phyloP scores from a whole-genome alignment of 2,797 vertebrate genomes.

The Onychomys torridus region DNA sequence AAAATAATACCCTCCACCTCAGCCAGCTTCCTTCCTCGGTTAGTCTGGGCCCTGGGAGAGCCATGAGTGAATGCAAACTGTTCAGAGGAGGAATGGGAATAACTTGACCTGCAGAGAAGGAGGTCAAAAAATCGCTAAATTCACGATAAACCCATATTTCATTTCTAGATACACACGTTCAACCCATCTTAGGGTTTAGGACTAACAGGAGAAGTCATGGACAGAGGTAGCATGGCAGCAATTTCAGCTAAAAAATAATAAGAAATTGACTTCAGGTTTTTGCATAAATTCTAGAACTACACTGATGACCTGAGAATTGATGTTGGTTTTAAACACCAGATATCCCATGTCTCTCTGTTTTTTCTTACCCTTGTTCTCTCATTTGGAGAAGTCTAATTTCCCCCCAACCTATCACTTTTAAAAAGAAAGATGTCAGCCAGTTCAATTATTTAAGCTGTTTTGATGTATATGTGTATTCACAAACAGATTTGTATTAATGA shows the following conservation, averaged over 20 bases:
- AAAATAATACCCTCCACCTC: constrained; percentile 73
- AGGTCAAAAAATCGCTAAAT: constrained; percentile 79
- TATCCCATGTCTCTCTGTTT: constrained; percentile 26
- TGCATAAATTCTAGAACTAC: constrained; percentile 67
- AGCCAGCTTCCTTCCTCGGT: constrained; percentile 57
- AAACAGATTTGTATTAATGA: background rate
- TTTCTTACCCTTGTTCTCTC: background rate
- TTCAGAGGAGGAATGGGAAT: constrained; percentile 85
- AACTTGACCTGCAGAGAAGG: constrained; percentile 85
- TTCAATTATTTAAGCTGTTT: constrained; percentile 32
- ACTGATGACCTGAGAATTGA: constrained; percentile 36
- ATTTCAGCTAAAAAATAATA: constrained; percentile 68
- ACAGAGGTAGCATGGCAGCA: constrained; percentile 52
- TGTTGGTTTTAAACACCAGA: constrained; percentile 54
- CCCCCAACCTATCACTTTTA: constrained; percentile 52
- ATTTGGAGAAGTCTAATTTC: constrained; percentile 52
- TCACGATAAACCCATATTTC: constrained; percentile 80
- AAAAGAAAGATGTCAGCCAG: background rate
- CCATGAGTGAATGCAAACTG: constrained; percentile 68
- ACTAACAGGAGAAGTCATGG: constrained; percentile 66
- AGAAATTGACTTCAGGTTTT: constrained; percentile 77
- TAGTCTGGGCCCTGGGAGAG: constrained; percentile 70
- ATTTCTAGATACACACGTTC: constrained; percentile 74
- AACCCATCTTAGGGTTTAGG: constrained; percentile 68
- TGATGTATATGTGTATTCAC: background rate